These are phyloP conservation scores for Listronotus oregonensis DNA, from an alignment of 1,140 invertebrate species.

Conservation along the genomic window DNA sequence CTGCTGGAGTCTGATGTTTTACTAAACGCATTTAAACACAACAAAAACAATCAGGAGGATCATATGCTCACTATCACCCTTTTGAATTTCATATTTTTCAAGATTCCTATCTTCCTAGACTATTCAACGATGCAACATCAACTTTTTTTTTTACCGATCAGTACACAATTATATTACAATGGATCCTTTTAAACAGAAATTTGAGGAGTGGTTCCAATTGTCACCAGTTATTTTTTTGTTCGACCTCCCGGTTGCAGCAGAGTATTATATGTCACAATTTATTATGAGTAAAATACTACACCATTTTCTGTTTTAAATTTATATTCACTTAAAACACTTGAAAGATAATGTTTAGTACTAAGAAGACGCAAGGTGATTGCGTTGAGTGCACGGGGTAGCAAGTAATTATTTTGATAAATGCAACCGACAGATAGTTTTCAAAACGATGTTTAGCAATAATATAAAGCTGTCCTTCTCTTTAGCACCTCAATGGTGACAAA, in stretches of 20 bases:
- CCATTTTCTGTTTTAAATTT: not conserved
- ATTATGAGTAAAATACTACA: no score
- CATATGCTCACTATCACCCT: no score
- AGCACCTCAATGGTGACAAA: not conserved
- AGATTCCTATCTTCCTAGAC: not conserved
- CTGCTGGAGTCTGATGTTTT: no score
- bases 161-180: slow-evolving; percentile 2
- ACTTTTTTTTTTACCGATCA: slow-evolving; percentile 1
- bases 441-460: slow-evolving; percentile 16
- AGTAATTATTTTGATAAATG: slow-evolving; percentile 18
- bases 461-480: slow-evolving; percentile 29
- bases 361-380: slow-evolving; percentile 11
- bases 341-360: slow-evolving; percentile 13
- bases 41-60: no score
- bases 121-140: not conserved
- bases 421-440: slow-evolving; percentile 20
- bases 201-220: slow-evolving; percentile 31
- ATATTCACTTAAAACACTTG: slow-evolving; percentile 16
- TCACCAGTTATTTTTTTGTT: slow-evolving; percentile 9
- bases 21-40: no score
- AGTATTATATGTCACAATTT: no score
- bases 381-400: not conserved
- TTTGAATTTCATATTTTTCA: no score
- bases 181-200: slow-evolving; percentile 1
- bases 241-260: not conserved